These are phyloP conservation scores for Xenopus petersii DNA, from an alignment of 2,797 vertebrate genomes.

Conservation along the genomic window DNA sequence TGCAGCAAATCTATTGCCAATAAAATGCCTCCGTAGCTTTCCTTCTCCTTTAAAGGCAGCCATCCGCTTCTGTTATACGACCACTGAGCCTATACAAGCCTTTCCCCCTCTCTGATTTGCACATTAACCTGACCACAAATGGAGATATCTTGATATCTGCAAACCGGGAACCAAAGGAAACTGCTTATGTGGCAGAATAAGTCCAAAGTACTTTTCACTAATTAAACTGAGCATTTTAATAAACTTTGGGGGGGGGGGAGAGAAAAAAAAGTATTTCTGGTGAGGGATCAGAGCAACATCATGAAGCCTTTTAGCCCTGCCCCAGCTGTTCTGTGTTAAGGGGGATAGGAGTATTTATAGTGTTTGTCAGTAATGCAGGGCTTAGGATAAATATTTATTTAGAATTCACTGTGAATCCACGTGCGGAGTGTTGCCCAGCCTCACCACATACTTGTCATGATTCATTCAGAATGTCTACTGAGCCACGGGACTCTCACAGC, in stretches of 20 bases:
- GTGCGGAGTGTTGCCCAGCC: not conserved
- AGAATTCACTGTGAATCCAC: not conserved
- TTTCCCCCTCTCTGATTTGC: too few relatives aligned
- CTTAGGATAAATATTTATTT: slow-evolving; percentile 19
- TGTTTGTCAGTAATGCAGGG: not conserved
- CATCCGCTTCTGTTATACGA: too few relatives aligned
- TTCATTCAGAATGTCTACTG: slow-evolving; percentile 1
- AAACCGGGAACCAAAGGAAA: too few relatives aligned
- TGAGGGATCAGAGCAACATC: not conserved
- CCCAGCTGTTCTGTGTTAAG: slow-evolving; percentile 13
- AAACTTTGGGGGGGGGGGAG: not conserved
- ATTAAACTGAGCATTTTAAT: not conserved
- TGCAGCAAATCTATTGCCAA: too few relatives aligned
- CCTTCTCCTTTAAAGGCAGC: too few relatives aligned
- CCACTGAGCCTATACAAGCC: too few relatives aligned
- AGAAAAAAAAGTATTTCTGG: not conserved
- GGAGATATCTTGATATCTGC: slow-evolving; percentile 34
- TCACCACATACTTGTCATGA: slow-evolving; percentile 14
- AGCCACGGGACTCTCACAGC: too few relatives aligned
- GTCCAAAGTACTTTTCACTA: not conserved
- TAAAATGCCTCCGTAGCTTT: too few relatives aligned
- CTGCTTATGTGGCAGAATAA: not conserved
- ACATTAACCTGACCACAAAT: not conserved
- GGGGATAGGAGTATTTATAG: not conserved
- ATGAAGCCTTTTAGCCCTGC: not conserved